Evolutionary conservation across 2,113 vertebrate species (phyloP).

Genomic region (Coptodon rendalli): DNA sequence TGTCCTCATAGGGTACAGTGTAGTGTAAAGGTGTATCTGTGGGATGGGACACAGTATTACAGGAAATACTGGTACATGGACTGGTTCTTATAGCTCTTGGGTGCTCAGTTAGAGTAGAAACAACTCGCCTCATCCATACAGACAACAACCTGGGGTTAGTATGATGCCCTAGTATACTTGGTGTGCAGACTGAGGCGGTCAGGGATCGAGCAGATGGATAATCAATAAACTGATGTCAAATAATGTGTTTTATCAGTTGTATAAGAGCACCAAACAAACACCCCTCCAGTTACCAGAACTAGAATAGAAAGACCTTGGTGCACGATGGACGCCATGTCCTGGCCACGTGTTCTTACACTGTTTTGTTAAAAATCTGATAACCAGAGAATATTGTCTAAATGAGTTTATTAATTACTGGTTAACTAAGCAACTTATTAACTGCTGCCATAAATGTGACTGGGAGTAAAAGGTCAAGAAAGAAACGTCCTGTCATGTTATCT

Average conservation of each 20-base stretch:
- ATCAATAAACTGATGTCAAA: neutral
- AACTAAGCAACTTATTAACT: neutral
- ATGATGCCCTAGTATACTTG: neutral
- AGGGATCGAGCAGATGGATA: neutral
- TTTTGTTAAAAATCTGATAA: neutral
- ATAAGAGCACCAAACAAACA: neutral
- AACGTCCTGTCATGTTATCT: neutral
- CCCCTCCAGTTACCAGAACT: neutral
- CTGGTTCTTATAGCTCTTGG: neutral
- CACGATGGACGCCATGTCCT: neutral
- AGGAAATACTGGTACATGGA: neutral
- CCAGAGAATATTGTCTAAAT: neutral
- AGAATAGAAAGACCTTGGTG: neutral
- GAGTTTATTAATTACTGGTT: neutral
- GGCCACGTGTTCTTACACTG: neutral
- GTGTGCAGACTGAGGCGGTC: neutral
- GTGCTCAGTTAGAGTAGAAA: neutral
- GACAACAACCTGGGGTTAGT: neutral
- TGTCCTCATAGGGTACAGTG: neutral
- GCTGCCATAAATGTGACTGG: neutral
- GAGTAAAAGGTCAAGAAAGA: neutral
- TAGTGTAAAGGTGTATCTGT: neutral
- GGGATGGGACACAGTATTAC: neutral
- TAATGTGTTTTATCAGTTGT: neutral
- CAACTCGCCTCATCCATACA: neutral